Base-by-base conservation (phyloP, 2,113 vertebrate genomes). In the Aix galericulata region DNA sequence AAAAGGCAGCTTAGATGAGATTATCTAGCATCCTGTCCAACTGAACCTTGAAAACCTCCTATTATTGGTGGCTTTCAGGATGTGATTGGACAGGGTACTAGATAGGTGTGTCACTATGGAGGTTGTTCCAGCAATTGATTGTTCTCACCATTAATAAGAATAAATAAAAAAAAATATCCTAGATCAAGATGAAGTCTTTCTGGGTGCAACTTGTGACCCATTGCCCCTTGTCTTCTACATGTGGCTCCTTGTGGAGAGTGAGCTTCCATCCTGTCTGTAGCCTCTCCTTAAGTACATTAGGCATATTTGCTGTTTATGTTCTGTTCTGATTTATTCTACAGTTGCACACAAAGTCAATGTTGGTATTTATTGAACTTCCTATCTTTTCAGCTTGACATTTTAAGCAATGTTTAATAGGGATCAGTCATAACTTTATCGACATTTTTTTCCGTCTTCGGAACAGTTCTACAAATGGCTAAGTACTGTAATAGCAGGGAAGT, bases 301-400 rank as follows among this genome's bases (percentile, higher is more conserved):
- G 50, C 64, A 3, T 40, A 64, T 87, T 72, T 87, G 58, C 38
- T 63, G 32, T n/a, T 91, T 75, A 38, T 0, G 3, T 92, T 93
- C 36, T 66, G 27, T 84, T 92, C 77, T 32, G 71, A 87, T 31
- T 73, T 82, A 79, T 5, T 58, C 74, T 87, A 23, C 71, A 73
- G 31, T n/a, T 53, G 74, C 80, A 50, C 79, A 62, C 36, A 7
- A 91, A 88, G n/a, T 82, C 36, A 87, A 1, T 79, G 63, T 80
- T 93, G 88, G 88, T 96, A 56, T 91, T 81, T 94, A 81, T 81
- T 90, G 32, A 94, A 34, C n/a, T 84, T 40, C 29, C 25, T 53
- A 0, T 46, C 20, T 73, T 52, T 64, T 34, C 34, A 56, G 26
- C 71, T 82, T 82, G 32, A 38, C 11, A 29, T 71, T 88, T 89